A percentile compares a stretch with the other conserved stretches of the same genome.
Conservation (phyloP, 1,140 invertebrate species). For the Amyelois transitella region DNA sequence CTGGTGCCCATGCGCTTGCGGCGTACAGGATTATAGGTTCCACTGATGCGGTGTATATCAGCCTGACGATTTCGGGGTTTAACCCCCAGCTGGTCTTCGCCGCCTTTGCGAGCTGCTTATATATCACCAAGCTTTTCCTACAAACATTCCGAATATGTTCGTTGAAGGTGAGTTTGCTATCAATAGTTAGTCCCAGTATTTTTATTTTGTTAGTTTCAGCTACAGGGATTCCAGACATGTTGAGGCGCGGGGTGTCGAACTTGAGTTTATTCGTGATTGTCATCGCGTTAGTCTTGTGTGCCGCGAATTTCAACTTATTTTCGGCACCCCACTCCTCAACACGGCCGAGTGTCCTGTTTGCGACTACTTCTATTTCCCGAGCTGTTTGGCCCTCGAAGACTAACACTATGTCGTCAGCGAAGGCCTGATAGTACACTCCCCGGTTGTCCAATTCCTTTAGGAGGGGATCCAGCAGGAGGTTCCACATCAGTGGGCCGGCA, state of each 20-base stretch:
- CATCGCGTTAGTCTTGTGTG: not conserved
- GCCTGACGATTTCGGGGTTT: conserved; percentile 10
- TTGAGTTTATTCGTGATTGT: not conserved
- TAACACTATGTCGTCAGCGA: conserved; percentile 6
- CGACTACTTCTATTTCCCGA: not conserved
- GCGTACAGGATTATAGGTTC: conserved; percentile 24
- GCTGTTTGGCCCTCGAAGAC: not conserved
- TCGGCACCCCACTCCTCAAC: conserved; percentile 1
- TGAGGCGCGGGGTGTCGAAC: not conserved
- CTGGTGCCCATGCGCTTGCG: conserved; percentile 14
- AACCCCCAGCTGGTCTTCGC: not conserved
- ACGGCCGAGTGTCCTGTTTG: not conserved
- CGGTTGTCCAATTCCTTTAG: not conserved
- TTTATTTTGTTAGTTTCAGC: not conserved
- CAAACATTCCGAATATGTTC: not conserved
- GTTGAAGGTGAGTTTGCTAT: conserved; percentile 14
- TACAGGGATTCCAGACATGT: conserved; percentile 6
- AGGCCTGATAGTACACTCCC: not conserved
- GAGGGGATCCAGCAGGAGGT: not conserved
- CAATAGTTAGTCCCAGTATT: conserved; percentile 9
- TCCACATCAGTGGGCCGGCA: not conserved
- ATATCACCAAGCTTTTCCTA: not conserved
- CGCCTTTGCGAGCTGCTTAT: not conserved
- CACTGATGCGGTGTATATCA: conserved; percentile 13
- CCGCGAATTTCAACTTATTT: not conserved